Conservation (phyloP, 1,140 invertebrate genomes). For the Macrotrachela quadricornifera region DNA sequence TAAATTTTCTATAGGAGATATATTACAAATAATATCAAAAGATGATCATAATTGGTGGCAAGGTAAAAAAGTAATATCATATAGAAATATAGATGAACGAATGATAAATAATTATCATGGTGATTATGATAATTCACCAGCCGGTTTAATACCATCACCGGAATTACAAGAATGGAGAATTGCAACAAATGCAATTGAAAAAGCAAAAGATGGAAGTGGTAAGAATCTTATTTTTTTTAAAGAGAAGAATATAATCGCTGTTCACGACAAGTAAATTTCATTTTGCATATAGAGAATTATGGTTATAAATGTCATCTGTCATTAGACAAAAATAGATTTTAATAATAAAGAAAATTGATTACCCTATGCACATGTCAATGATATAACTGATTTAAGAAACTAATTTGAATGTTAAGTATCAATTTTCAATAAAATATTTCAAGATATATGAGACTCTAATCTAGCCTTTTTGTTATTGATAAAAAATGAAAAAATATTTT, state of each 20-base stretch:
- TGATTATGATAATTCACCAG: conserved; percentile 47
- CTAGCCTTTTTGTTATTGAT: not conserved
- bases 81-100: conserved; percentile 7
- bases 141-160: conserved; percentile 80
- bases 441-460: not conserved
- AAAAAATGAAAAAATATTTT: conserved; percentile 15
- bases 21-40: conserved; percentile 89
- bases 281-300: too few species aligned
- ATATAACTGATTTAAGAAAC: too few species aligned
- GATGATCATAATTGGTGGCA: conserved; percentile 99
- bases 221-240: not conserved
- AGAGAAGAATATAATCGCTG: not conserved
- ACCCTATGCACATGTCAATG: too few species aligned
- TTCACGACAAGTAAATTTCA: not conserved
- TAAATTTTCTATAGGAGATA: conserved; percentile 82
- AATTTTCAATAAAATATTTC: not conserved
- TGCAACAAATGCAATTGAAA: conserved; percentile 27
- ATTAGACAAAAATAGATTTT: too few species aligned
- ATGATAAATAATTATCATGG: conserved; percentile 9
- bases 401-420: not conserved
- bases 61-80: conserved; percentile 32
- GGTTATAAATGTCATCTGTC: too few species aligned
- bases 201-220: not conserved
- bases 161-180: conserved; percentile 94
- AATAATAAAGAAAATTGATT: too few species aligned